Evolutionary conservation across 2,888 invertebrate genomes (phyloP).

Genomic region (Ceramica pisi): DNA sequence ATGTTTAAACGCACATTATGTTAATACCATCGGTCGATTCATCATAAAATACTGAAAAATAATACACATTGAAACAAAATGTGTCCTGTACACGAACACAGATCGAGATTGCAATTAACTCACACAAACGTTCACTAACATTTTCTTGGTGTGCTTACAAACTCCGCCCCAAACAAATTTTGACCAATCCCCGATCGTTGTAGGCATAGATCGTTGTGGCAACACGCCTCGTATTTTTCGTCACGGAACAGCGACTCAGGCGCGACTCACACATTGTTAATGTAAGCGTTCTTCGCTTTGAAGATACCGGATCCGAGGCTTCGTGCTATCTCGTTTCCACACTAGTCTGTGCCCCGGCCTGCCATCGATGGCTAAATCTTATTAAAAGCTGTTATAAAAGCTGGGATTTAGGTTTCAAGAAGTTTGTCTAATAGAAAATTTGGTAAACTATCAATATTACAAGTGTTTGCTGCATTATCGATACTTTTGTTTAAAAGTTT

Average conservation of each 20-base stretch:
- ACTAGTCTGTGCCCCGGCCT: conserved; percentile 68
- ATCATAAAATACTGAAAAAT: conserved; percentile 77
- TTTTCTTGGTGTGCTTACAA: conserved; percentile 85
- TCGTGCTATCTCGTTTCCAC: conserved; percentile 85
- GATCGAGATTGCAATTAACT: conserved; percentile 89
- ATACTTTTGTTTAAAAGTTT: conserved; percentile 67
- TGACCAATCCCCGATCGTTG: conserved; percentile 84
- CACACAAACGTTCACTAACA: conserved; percentile 79
- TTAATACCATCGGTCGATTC: conserved; percentile 21
- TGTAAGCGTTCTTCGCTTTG: conserved; percentile 85
- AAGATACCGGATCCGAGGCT: conserved; percentile 86
- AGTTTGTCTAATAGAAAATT: conserved; percentile 24
- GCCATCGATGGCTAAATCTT: conserved; percentile 41
- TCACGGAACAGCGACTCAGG: conserved; percentile 90
- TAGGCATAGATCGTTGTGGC: conserved; percentile 88
- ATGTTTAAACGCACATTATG: conserved; percentile 10
- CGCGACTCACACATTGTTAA: conserved; percentile 91
- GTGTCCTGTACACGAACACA: conserved; percentile 84
- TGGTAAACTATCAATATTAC: conserved; percentile 23
- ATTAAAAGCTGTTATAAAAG: conserved; percentile 40
- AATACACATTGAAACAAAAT: conserved; percentile 79
- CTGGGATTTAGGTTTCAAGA: conserved; percentile 22
- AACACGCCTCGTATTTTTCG: conserved; percentile 90
- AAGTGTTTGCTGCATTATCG: conserved; percentile 31
- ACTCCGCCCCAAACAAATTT: conserved; percentile 88